Base-by-base conservation (phyloP, 2,113 vertebrate genomes). In the Gymnocephalus cernua region DNA sequence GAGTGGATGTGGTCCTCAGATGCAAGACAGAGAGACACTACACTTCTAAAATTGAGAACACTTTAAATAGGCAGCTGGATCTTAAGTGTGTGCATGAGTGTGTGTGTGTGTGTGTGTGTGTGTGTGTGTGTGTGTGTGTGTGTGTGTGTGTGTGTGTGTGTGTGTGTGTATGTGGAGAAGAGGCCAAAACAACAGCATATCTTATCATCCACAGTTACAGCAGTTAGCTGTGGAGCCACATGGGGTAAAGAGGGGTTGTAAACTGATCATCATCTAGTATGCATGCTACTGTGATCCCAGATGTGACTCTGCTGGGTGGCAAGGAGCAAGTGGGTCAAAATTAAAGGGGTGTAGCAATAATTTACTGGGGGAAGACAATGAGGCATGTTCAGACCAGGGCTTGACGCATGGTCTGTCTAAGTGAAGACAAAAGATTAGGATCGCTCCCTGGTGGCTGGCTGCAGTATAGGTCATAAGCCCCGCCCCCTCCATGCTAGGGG, bases 311-410 rank as follows among this genome's bases (percentile, higher is more conserved):
- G 51, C 44, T 27, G 57, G 67, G 51, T 12, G 18, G 15, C 14
- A 4, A 58, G n/a, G 45, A 77, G 12, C 56, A 44, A 62, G 32
- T 62, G 38, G 71, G 71, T 84, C 71, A 77, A 66, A 79, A 68
- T 66, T 61, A 56, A 85, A 21, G 54, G n/a, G 11, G 27, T 13
- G 63, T 48, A 45, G 38, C 4, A 19, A 62, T 65, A 27, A 72
- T 19, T 73, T 9, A 58, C 54, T 27, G 23, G 4, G 32, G 27
- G 38, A 29, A 63, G 19, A 27, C 61, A 69, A 56, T 51, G 14
- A 81, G 21, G 53, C 4, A 56, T 56, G 47, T 81, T 57, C 29
- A 41, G 38, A 41, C 9, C 38, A 41, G 38, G 38, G 38, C 9
- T 41, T 41, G 38, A 11, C 11, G 38, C 38, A 11, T 41, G 11